Base-by-base conservation (phyloP, 2,888 invertebrate species). In the Nomada ruficornis region DNA sequence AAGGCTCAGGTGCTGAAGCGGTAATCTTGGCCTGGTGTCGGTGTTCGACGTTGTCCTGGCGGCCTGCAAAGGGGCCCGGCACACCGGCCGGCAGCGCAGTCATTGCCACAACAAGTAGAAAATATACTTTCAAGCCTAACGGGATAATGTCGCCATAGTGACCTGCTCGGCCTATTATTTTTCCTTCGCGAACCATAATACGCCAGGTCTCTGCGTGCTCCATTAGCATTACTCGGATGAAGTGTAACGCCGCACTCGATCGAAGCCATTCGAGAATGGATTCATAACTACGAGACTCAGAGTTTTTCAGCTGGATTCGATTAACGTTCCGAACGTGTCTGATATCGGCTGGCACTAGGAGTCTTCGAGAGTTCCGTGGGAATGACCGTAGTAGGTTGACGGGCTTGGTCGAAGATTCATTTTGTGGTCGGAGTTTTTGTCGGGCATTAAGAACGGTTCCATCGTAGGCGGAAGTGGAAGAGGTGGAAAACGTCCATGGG, bases 81-180 rank as follows among this genome's bases (percentile, higher is more conserved):
- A 36, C 68, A 67, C 79, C 73, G 69, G 52, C 42, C 63, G 26
- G 63, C 62, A 23, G 83, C 83, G 74, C 82, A 88, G 86, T 87
- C 84, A 86, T 86, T 82, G 87, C 84, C 84, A 77, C 87, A 84
- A 87, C 88, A 81, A 89, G 88, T 88, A 88, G 89, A 86, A 88
- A 88, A 88, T 88, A 88, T 88, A 88, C 88, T 88, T 88, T 88
- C 89, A 80, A 83, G 86, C 80, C 86, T 88, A 88, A 88, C 89
- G 88, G 88, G 89, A 88, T 88, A 88, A 86, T 86, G 88, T 89
- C 88, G 89, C 88, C 89, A 85, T 89, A 88, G 88, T 88, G 88
- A 88, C 89, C 89, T 71, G 89, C 75, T 83, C 82, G 84, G 86
- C 85, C 84, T 85, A 89, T 89, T 89, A 88, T 88, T 83, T 89